Percentiles rank a stretch among this genome's conserved stretches.
phyloP scores from a whole-genome alignment of 2,113 vertebrate genomes.

The Mormoops blainvillei region DNA sequence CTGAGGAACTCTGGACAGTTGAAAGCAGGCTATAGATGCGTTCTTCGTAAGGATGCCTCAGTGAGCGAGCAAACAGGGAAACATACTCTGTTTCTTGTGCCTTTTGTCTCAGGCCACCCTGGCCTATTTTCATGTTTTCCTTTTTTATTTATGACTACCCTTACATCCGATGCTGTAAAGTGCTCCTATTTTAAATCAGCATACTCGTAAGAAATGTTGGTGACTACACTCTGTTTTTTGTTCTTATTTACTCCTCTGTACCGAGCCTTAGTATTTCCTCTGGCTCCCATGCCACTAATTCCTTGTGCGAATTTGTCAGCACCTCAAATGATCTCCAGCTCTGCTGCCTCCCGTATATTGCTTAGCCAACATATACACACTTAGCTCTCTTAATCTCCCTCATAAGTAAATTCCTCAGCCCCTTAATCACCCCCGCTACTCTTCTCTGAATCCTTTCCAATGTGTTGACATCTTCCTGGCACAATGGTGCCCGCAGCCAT shows the following conservation, averaged over 20 bases:
- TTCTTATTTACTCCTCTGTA: neutral
- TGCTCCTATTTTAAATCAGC: neutral
- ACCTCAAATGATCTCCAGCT: slow-evolving; percentile 51
- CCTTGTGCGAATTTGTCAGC: neutral
- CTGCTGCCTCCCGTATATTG: slow-evolving; percentile 28
- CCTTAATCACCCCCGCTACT: slow-evolving; percentile 74
- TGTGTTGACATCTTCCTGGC: slow-evolving; percentile 78
- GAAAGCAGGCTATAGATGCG: neutral
- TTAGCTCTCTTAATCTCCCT: slow-evolving; percentile 74
- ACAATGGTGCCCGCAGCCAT: slow-evolving; percentile 63
- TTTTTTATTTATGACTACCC: neutral
- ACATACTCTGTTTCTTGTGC: neutral
- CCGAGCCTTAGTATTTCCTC: neutral
- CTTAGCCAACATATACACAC: slow-evolving; percentile 65
- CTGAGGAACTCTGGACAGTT: neutral
- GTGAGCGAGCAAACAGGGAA: neutral
- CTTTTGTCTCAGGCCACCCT: neutral
- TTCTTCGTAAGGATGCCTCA: neutral
- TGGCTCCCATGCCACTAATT: slow-evolving; percentile 27
- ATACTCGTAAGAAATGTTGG: neutral
- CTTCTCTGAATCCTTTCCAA: slow-evolving; percentile 78
- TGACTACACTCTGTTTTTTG: neutral
- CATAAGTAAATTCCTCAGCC: slow-evolving; percentile 76
- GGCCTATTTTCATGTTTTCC: neutral
- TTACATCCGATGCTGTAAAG: neutral